phyloP scores from a whole-genome alignment of 1,140 invertebrate genomes.

The Penaeus indicus region DNA sequence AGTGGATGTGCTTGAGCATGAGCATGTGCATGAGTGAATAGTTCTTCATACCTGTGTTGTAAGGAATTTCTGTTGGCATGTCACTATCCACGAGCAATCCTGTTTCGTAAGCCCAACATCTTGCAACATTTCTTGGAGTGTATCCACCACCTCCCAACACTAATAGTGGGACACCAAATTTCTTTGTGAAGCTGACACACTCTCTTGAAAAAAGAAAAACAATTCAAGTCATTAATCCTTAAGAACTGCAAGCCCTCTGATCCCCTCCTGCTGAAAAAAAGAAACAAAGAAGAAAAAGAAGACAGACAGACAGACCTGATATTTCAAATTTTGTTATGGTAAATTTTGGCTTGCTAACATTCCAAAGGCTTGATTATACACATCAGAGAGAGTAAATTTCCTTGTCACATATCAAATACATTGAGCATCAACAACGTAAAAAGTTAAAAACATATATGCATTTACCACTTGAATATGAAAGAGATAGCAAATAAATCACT shows the following conservation, averaged over 20 bases:
- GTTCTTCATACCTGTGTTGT: constrained; percentile 74
- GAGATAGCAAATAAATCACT: too few species aligned
- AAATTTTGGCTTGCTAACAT: too few species aligned
- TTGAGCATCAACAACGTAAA: too few species aligned
- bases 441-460: too few species aligned
- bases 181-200: constrained; percentile 97
- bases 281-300: too few species aligned
- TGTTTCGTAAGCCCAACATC: constrained; percentile 99
- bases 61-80: constrained; percentile 92
- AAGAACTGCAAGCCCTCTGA: not conserved
- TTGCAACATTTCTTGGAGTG: constrained; percentile 95
- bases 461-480: too few species aligned
- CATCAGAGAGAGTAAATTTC: too few species aligned
- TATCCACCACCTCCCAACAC: constrained; percentile 98
- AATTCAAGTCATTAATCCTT: not conserved
- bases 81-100: constrained; percentile 91
- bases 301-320: too few species aligned
- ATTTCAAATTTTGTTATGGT: too few species aligned
- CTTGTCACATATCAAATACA: too few species aligned
- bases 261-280: too few species aligned
- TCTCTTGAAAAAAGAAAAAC: constrained; percentile 74
- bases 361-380: too few species aligned
- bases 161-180: constrained; percentile 91
- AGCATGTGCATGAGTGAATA: not conserved
- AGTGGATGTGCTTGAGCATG: not conserved